Base-by-base conservation (phyloP, 1,140 invertebrate species). In the Orchestia grillus region DNA sequence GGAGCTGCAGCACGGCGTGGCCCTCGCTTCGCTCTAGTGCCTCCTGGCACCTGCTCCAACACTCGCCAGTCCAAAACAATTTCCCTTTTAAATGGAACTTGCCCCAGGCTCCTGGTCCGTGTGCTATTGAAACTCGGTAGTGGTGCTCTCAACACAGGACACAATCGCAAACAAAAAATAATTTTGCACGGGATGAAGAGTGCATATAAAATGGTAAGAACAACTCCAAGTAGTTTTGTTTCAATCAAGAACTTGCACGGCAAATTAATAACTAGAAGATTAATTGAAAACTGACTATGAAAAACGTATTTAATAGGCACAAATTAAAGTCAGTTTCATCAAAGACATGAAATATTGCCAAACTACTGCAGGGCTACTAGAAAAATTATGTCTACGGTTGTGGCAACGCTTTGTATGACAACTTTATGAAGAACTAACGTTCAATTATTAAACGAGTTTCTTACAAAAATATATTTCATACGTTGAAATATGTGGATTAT, bases 71-170 rank as follows among this genome's bases (percentile, higher is more conserved):
- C 92, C 92, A 94, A 45, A 94, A 94, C 92, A 94, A 94, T 94
- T 94, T 94, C 92, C 92, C 92, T 94, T 94, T 94, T 94, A 28
- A 94, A 90, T 41, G 41, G 44, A 94, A 40, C 62, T 77, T 77
- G 62, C 41, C 90, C 23, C 36, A 41, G 23, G 90, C 90, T 94
- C 6, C 43, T 19, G 92, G 92, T n/a, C 43, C 43, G 45, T 45
- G 6, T 44, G 42, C 41, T 47, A 94, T 47, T 94, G 92, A 94
- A 44, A 94, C 47, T 94, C 15, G 47, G 44, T 42, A 41, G n/a
- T 15, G 15, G 15, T 3, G 62, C 62, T 77, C 15, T 77, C 1
- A 77, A 77, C 62, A 77, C 62, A n/a, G 11, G 62, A 77, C 62
- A 77, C 62, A 77, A 77, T 77, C 11, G 62, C 62, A 36, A 19